Conservation (phyloP, 2,888 invertebrate species). For the Polymixis lichenea region DNA sequence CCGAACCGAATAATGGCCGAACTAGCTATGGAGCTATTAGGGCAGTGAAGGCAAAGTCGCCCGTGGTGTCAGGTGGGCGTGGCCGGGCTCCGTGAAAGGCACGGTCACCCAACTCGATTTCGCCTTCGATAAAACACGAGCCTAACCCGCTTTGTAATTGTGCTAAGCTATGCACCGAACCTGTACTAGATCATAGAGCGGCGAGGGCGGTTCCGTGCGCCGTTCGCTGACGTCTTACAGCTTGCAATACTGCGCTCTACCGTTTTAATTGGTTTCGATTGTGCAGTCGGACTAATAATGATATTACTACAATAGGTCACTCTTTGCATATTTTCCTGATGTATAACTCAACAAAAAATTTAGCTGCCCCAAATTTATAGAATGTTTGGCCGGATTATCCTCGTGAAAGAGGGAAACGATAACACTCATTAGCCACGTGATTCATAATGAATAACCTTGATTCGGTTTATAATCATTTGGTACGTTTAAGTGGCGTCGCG, state of each 20-base stretch:
- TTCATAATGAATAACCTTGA: conserved; percentile 77
- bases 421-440: conserved; percentile 72
- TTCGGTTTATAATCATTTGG: conserved; percentile 72
- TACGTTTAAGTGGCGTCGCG: conserved; percentile 69
- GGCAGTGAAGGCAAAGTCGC: conserved; percentile 75
- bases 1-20: conserved; percentile 67
- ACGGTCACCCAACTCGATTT: conserved; percentile 82
- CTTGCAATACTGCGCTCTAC: conserved; percentile 68
- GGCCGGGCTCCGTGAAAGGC: conserved; percentile 84
- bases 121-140: conserved; percentile 81
- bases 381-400: conserved; percentile 16
- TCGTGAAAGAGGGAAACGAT: conserved; percentile 68
- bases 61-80: conserved; percentile 78
- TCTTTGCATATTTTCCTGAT: conserved; percentile 68
- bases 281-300: conserved; percentile 69
- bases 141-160: conserved; percentile 73
- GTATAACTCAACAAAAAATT: conserved; percentile 45
- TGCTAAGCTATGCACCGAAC: conserved; percentile 74
- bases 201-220: conserved; percentile 60
- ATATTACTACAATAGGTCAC: conserved; percentile 76
- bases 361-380: conserved; percentile 23
- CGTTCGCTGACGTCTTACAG: conserved; percentile 67
- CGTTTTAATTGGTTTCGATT: conserved; percentile 81
- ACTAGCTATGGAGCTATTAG: conserved; percentile 72
- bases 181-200: conserved; percentile 68